Evolutionary conservation across 1,140 invertebrate genomes (phyloP), one percentile per base, ranked within the genome.

Genomic region (Drosophila varians): DNA sequence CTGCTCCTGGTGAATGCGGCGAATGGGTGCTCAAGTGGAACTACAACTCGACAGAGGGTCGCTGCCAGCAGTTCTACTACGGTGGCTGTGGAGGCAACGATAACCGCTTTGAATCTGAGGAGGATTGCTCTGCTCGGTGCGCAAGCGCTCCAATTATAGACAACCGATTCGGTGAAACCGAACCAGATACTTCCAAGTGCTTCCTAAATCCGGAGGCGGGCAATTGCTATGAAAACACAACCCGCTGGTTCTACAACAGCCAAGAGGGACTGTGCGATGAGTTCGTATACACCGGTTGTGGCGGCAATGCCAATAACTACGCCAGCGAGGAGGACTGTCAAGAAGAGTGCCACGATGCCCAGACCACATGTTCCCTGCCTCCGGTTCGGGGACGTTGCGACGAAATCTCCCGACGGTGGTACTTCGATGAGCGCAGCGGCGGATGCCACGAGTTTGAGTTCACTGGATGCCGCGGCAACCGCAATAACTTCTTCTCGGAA

Each of bases 251-350:
- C 90, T 99, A 97, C 90, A 95, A 98, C 87, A 93, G 93, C 14
- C 74, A 91, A 26, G 93, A 95, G 34, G 96, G 96, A 23, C 92
- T 94, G 11, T 99, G 98, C 90, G 94, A 94, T 57, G 93, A 94
- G 68, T 99, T 99, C 91, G 91, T 93, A 3, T 98, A 96, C 76
- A 94, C 94, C 0, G 97, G 97, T 43, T 98, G 97, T 82, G 94
- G 94, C 8, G 96, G 96, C 40, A 98, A 98, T 90, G 92, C 93
- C 51, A 99, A 99, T 90, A 95, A 96, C 77, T 99, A 97, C 92
- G 93, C 93, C 36, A 93, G 92, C 14, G 92, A 93, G 34, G 94
- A 96, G 36, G 94, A 97, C 76, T 99, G 98, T 92, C 93, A 96
- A 66, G 92, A 94, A 57, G 93, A 94, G 46, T 99, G 97, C 91